Base-by-base conservation (phyloP, 1,140 invertebrate genomes). In the Plectrocnemia conspersa region DNA sequence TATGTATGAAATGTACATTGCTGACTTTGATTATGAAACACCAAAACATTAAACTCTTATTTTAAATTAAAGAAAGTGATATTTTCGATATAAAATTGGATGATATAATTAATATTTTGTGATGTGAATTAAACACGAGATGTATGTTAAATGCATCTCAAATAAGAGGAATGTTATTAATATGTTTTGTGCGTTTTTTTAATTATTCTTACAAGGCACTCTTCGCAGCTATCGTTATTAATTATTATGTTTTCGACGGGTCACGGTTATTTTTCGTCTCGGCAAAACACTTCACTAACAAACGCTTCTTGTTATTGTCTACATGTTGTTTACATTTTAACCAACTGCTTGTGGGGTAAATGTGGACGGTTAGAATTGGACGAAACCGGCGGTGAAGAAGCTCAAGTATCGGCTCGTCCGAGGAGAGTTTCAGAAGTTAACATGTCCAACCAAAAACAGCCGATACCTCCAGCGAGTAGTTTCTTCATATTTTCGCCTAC, bases 401-500 rank as follows among this genome's bases (percentile, higher is more conserved):
- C 21, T 18, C 19, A 33, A 4, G 81, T 80, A 59, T 83, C 84
- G 52, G 88, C 82, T 65, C 81, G 92, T 63, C 94, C 94, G 36
- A 79, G 93, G 63, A 81, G 94, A 65, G 85, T 95, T 78, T 96
- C 93, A 22, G 92, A 97, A 76, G 81, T 92, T 65, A 91, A 89
- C 74, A 84, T 83, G 64, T 80, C 84, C 29, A 91, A 82, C 59
- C 86, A 94, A 78, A 87, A 85, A 69, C 85, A 90, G 73, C 94
- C 95, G 48, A 98, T 99, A 72, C 97, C 97, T 60, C 84, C 87
- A 68, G 89, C 86, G 67, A 86, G 87, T 69, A 92, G 95, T 64
- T 94, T 99, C 77, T 99, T 98, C 82, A 79, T 99, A 71, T 95
- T 99, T 76, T 89, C 89, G 63, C 87, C 85, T 68, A 93, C 83